Evolutionary conservation across 64 coral and sea anemone species (phyloP), one percentile per base, ranked within the genome.

Genomic region (Hydrozoanthus tunicans): DNA sequence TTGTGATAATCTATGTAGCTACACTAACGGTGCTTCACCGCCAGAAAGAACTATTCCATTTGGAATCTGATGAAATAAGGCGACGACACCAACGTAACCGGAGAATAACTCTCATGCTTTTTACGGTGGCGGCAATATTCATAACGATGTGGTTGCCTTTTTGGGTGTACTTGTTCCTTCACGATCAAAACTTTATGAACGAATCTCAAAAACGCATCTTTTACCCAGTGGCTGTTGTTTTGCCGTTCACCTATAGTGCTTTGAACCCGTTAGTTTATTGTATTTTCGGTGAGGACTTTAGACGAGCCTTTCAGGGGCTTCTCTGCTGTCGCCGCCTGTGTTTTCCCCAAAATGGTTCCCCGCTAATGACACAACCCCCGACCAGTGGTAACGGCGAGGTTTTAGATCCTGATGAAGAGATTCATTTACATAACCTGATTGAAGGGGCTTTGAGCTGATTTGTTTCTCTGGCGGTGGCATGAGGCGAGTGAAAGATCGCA

Each of bases 91-190:
- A 82, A 65, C 24, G 26, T 6, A 51, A 65, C 27, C 80, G 80
- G 2, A 61, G 32, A 7, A 51, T 51, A 23, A 82, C 80, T 13
- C 80, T 82, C 5, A 82, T 82, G 80, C 11, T 65, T 25, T 82
- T 82, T 66, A 65, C 80, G n/a, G 80, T 82, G 11, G 11, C 80
- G 60, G 80, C 2, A 82, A 82, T 82, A 27, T 82, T 82, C 80
- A 82, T 82, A 15, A 14, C 62, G 5, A 26, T 52, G 6, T 82
- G 80, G 80, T 3, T 51, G 1, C 80, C 80, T 8, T 82, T 82
- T 53, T 82, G 80, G 80, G 5, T 82, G 6, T 82, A 65, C 7
- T 14, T 82, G 9, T 65, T 53, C 14, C 80, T 82, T 2, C 27
- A 82, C 8, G 60, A 64, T 26, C 58, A 82, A 24, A 59, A 65